These are phyloP conservation scores for Oenanthe oenanthe DNA, from an alignment of 2,113 vertebrate species.

Conservation along the genomic window DNA sequence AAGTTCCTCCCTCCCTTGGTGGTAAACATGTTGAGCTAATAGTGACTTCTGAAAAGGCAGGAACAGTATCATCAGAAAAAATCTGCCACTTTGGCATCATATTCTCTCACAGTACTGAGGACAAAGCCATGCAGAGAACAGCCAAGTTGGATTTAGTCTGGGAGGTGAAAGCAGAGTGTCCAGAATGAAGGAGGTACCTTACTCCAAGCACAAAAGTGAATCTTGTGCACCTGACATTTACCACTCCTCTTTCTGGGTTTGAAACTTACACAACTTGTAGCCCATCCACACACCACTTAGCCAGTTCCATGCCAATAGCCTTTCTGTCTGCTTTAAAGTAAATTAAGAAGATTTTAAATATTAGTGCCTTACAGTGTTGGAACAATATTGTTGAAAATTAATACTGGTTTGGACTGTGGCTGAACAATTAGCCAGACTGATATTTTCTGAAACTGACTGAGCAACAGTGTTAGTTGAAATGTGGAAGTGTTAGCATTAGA, in stretches of 20 bases:
- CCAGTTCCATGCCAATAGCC: not conserved
- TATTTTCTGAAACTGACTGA: not conserved
- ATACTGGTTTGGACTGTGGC: not conserved
- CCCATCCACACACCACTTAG: not conserved
- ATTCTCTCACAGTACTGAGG: not conserved
- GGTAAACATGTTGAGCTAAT: not conserved
- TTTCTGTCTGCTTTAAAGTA: not conserved
- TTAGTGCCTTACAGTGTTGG: accelerated
- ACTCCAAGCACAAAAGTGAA: not conserved
- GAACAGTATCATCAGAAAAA: not conserved
- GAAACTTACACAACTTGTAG: not conserved
- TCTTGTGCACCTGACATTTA: not conserved
- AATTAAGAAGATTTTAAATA: not conserved
- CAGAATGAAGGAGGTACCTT: not conserved
- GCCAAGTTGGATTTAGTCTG: not conserved
- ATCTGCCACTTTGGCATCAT: not conserved
- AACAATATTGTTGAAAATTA: not conserved
- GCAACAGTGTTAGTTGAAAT: not conserved
- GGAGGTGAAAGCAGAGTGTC: not conserved
- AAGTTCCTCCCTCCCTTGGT: not conserved
- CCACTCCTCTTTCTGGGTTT: accelerated
- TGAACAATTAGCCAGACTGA: not conserved
- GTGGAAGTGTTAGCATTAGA: not conserved
- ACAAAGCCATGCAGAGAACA: not conserved
- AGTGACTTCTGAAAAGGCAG: not conserved